phyloP scores from a whole-genome alignment of 2,797 vertebrate genomes.

The Hippocampus kuda region DNA sequence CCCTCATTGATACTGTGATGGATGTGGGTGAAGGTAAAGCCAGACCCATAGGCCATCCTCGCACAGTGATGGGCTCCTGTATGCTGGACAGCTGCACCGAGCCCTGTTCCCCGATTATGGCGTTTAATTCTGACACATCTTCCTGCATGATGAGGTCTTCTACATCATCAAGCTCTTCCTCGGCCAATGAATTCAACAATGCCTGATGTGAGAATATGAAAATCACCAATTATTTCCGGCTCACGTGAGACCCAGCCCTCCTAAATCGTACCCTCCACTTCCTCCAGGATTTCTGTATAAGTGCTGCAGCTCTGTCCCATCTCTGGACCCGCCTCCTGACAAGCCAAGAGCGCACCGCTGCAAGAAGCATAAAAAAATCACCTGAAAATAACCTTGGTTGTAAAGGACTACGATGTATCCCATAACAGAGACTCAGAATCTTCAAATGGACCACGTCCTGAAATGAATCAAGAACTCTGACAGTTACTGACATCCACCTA shows the following conservation, averaged over 20 bases:
- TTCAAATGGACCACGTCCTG: background rate
- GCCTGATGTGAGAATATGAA: conserved; percentile 50
- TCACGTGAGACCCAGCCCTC: background rate
- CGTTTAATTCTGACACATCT: conserved; percentile 31
- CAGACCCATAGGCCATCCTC: conserved; percentile 81
- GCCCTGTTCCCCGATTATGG: conserved; percentile 30
- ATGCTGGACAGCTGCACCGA: conserved; percentile 59
- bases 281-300: conserved; percentile 77
- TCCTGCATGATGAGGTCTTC: conserved; percentile 54
- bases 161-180: conserved; percentile 77
- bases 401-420: background rate
- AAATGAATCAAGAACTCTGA: background rate
- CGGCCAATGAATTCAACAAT: conserved; percentile 69
- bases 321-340: conserved; percentile 68
- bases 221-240: background rate
- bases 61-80: conserved; percentile 55
- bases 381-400: background rate
- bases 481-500: too few species aligned
- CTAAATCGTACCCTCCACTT: conserved; percentile 75
- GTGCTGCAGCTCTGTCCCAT: conserved; percentile 66
- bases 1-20: conserved; percentile 55
- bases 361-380: background rate
- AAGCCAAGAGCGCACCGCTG: conserved; percentile 81
- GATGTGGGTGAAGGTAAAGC: conserved; percentile 71
- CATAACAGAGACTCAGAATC: background rate